A percentile compares a stretch with the other conserved stretches of the same genome.
Conservation (phyloP, 2,113 vertebrate species). For the Columba janthina region DNA sequence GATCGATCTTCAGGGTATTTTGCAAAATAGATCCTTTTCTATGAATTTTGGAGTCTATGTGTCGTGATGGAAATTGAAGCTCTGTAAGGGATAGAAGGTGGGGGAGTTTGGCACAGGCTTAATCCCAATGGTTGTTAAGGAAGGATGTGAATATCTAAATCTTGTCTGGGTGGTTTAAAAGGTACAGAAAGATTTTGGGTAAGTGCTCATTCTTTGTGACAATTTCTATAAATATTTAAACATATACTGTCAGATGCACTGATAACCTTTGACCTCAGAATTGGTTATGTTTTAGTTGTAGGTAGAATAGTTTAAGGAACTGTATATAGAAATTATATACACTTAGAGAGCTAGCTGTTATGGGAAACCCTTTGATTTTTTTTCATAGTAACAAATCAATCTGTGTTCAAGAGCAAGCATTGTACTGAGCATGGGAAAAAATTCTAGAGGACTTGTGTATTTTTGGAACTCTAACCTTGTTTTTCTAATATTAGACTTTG, state of each 20-base stretch:
- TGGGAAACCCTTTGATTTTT: background rate
- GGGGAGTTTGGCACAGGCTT: background rate
- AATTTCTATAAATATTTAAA: conserved; percentile 36
- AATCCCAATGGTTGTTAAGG: background rate
- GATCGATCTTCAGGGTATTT: background rate
- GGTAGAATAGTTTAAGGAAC: background rate
- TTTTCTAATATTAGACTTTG: background rate
- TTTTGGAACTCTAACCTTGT: background rate
- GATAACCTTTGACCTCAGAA: conserved; percentile 4
- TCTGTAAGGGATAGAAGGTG: background rate
- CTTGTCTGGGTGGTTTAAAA: background rate
- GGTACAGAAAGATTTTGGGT: background rate
- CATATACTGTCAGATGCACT: background rate
- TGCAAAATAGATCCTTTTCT: background rate
- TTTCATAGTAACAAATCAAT: background rate
- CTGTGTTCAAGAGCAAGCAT: background rate
- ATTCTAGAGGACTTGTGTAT: background rate
- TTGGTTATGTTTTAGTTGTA: background rate
- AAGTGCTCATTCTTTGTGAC: background rate
- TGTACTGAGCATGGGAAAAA: background rate
- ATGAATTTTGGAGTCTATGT: background rate
- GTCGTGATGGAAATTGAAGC: background rate
- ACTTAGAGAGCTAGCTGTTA: background rate
- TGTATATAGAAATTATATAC: background rate
- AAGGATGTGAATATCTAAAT: conserved; percentile 12